These are phyloP conservation scores for Orussus abietinus DNA, from an alignment of 1,140 invertebrate genomes.

Conservation along the genomic window DNA sequence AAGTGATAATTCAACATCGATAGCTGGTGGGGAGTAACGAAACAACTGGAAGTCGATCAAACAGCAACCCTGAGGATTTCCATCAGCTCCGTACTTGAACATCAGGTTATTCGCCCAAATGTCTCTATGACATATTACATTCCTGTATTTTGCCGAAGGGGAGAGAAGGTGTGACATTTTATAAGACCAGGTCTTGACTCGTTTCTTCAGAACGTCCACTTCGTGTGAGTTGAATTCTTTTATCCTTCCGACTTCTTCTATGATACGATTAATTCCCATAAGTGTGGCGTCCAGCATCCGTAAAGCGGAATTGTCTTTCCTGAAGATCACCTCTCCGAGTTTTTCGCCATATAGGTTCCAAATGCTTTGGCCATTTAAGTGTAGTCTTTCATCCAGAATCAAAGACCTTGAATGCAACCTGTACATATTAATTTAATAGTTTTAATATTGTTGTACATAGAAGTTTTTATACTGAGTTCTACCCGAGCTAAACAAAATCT, in stretches of 20 bases:
- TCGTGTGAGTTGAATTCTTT: no score
- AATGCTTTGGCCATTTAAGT: constrained; percentile 37
- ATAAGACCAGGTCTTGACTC: constrained; percentile 16
- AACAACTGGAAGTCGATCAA: constrained; percentile 61
- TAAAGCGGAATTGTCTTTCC: not conserved
- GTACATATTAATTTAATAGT: no score
- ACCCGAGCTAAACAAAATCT: no score
- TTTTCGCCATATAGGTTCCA: constrained; percentile 44
- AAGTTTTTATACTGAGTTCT: no score
- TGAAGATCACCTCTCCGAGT: constrained; percentile 37
- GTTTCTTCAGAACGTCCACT: constrained; percentile 4
- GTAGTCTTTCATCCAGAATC: constrained; percentile 41
- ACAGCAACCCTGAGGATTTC: constrained; percentile 34
- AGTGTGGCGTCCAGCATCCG: not conserved
- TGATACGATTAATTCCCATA: constrained; percentile 1
- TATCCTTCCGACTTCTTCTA: constrained; percentile 16
- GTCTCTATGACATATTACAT: constrained; percentile 60
- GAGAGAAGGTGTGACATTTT: constrained; percentile 34
- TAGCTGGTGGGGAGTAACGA: constrained; percentile 51
- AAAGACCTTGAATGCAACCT: constrained; percentile 53
- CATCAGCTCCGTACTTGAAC: constrained; percentile 50
- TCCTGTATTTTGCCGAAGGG: constrained; percentile 45
- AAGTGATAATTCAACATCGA: constrained; percentile 45
- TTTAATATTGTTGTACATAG: no score
- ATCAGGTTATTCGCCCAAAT: constrained; percentile 61